Evolutionary conservation across 2,113 vertebrate species (phyloP).

Genomic region (Arvicanthis niloticus): DNA sequence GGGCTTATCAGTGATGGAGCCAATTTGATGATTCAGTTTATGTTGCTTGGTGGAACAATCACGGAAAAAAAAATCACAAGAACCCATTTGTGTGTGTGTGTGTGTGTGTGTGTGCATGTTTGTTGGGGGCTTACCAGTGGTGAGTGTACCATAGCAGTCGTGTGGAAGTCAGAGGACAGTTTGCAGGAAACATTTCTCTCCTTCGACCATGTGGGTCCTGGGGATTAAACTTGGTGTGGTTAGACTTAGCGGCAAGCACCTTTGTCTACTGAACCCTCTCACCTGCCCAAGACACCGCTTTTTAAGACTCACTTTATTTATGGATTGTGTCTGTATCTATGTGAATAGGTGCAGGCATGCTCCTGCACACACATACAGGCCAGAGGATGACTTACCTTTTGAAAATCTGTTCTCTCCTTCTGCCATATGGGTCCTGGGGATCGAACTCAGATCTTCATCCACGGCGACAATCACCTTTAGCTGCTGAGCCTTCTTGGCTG

Average conservation of each 20-base stretch:
- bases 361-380: too few species aligned
- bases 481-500: not conserved
- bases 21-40: slow-evolving; percentile 63
- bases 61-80: not conserved
- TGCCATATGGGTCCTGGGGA: not conserved
- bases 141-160: not conserved
- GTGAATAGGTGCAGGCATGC: not conserved
- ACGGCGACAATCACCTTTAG: not conserved
- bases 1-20: slow-evolving; percentile 62
- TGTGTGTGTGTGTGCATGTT: too few species aligned
- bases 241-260: not conserved
- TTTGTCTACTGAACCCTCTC: not conserved
- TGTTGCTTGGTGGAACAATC: slow-evolving; percentile 53
- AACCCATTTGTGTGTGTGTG: not conserved
- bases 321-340: not conserved
- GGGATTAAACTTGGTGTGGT: not conserved
- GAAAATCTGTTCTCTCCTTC: not conserved
- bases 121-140: too few species aligned
- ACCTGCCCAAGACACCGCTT: not conserved
- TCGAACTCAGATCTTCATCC: not conserved
- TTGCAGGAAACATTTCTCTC: not conserved
- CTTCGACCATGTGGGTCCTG: not conserved
- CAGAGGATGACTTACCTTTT: not conserved
- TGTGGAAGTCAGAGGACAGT: not conserved
- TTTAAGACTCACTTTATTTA: not conserved